Conservation (phyloP, 1,140 invertebrate species). For the Zaprionus tsacasi region DNA sequence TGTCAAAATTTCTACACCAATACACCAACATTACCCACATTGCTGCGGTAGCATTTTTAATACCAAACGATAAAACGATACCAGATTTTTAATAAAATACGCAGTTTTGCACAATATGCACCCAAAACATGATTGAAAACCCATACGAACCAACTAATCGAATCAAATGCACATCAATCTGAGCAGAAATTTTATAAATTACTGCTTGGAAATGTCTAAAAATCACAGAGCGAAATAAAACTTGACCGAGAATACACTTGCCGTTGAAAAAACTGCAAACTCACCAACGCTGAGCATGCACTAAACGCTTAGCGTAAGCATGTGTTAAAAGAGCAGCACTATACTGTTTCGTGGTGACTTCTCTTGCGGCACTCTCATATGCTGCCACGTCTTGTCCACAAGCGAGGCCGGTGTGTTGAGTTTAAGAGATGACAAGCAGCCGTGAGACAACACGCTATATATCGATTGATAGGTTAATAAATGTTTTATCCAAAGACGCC, state of each 20-base stretch:
- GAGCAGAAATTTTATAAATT: conserved; percentile 79
- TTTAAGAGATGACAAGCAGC: conserved; percentile 33
- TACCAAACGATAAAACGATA: conserved; percentile 30
- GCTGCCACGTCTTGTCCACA: conserved; percentile 70
- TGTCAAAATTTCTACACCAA: conserved; percentile 55
- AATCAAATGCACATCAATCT: conserved; percentile 67
- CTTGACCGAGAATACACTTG: conserved; percentile 78
- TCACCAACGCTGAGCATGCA: conserved; percentile 55
- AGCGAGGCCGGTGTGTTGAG: conserved; percentile 57
- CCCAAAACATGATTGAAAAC: conserved; percentile 31
- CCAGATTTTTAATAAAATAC: conserved; percentile 28
- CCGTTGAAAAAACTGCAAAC: conserved; percentile 79
- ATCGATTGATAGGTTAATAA: conserved; percentile 29
- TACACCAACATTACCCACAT: conserved; percentile 56
- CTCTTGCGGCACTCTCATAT: conserved; percentile 38
- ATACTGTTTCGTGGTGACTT: conserved; percentile 43
- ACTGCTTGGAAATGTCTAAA: conserved; percentile 81
- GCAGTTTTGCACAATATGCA: not conserved
- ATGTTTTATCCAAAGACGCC: conserved; percentile 82
- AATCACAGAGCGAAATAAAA: conserved; percentile 84
- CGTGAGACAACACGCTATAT: conserved; percentile 15
- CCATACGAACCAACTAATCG: conserved; percentile 78
- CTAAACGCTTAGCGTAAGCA: conserved; percentile 18
- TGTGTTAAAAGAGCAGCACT: conserved; percentile 39
- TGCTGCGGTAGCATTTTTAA: conserved; percentile 40